A percentile compares a stretch with the other conserved stretches of the same genome.
phyloP scores from a whole-genome alignment of 1,140 invertebrate genomes.

The Drosophila simulans region DNA sequence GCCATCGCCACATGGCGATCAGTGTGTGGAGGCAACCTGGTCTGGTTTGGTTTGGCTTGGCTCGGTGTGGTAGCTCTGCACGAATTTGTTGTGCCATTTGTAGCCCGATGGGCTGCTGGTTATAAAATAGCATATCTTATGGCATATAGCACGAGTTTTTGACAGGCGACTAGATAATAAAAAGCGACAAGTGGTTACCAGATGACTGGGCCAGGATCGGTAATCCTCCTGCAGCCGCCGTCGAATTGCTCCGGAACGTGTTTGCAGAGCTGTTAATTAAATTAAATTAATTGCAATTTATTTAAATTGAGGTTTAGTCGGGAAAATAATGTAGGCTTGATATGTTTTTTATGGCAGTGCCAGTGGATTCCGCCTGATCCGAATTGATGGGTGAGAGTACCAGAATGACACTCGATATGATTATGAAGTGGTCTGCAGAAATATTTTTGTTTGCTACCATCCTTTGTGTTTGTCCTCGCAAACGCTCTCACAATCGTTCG shows the following conservation, averaged over 20 bases:
- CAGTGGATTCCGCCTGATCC: slow-evolving; percentile 7
- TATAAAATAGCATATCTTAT: slow-evolving; percentile 70
- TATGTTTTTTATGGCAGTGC: slow-evolving; percentile 25
- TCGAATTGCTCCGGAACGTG: slow-evolving; percentile 46
- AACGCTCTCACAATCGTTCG: slow-evolving; percentile 37
- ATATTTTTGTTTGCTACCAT: slow-evolving; percentile 49
- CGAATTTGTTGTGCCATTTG: slow-evolving; percentile 72
- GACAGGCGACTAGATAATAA: slow-evolving; percentile 75
- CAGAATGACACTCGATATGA: slow-evolving; percentile 30
- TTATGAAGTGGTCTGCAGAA: slow-evolving; percentile 17
- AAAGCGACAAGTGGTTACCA: slow-evolving; percentile 64
- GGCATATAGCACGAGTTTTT: slow-evolving; percentile 68
- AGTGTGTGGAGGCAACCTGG: slow-evolving; percentile 1
- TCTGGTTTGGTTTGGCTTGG: slow-evolving; percentile 7
- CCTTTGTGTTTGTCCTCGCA: slow-evolving; percentile 27
- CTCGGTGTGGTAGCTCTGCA: slow-evolving; percentile 58
- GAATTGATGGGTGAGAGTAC: slow-evolving; percentile 11
- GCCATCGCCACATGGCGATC: slow-evolving; percentile 25
- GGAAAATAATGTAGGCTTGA: slow-evolving; percentile 32
- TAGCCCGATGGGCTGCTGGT: slow-evolving; percentile 45
- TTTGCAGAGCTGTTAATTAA: slow-evolving; percentile 72
- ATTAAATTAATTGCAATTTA: slow-evolving; percentile 53
- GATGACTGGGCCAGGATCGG: slow-evolving; percentile 38
- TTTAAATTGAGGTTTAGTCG: slow-evolving; percentile 35
- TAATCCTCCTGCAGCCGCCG: slow-evolving; percentile 16